These are phyloP conservation scores for Acleris literana DNA, from an alignment of 2,888 invertebrate species.

Conservation along the genomic window DNA sequence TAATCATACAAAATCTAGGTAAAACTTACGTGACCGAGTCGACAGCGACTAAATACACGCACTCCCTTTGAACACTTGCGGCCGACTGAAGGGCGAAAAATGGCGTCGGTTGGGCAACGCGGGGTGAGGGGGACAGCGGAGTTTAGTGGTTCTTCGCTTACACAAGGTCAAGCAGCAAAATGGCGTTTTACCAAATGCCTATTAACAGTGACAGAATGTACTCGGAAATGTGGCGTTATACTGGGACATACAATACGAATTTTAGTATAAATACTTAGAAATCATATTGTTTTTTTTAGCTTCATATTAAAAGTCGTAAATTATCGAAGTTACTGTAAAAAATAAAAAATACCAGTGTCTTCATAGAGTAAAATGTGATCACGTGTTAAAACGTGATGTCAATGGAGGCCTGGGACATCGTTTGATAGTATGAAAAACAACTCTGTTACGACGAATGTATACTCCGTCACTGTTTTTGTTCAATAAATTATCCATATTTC, in stretches of 20 bases:
- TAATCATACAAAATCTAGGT: background rate
- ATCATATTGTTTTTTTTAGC: background rate
- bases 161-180: background rate
- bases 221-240: background rate
- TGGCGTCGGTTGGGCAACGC: background rate
- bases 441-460: background rate
- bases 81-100: background rate
- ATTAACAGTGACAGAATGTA: background rate
- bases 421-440: slow-evolving; percentile 2
- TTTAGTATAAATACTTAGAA: background rate
- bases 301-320: background rate
- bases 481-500: background rate
- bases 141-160: background rate
- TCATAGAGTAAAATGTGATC: background rate
- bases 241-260: background rate
- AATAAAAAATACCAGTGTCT: background rate
- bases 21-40: slow-evolving; percentile 3
- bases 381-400: background rate
- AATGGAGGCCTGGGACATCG: slow-evolving; percentile 3
- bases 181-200: background rate
- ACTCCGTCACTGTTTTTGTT: background rate
- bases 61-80: background rate
- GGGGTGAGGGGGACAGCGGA: background rate
- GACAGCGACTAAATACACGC: background rate
- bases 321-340: background rate